Base-by-base conservation (phyloP, 2,888 invertebrate genomes). In the Elysia crispata region DNA sequence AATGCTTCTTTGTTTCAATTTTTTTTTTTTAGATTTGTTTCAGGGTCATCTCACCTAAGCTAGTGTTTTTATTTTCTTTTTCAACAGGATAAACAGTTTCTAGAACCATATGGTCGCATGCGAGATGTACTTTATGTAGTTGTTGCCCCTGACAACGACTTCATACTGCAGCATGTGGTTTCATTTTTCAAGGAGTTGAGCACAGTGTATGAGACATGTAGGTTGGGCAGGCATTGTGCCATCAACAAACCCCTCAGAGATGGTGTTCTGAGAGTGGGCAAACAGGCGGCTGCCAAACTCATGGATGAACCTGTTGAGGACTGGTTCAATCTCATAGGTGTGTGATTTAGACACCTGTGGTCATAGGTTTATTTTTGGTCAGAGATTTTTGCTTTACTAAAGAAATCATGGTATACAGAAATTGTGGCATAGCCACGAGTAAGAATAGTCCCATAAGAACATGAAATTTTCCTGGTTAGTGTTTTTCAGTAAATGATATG, bases 21-120 rank as follows among this genome's bases (percentile, higher is more conserved):
- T n/a, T n/a, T n/a, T n/a, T n/a, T n/a, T n/a, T n/a, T n/a, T n/a
- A n/a, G n/a, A n/a, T n/a, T n/a, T n/a, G n/a, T n/a, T n/a, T n/a
- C n/a, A n/a, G n/a, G n/a, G n/a, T n/a, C n/a, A n/a, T n/a, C n/a
- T n/a, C n/a, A n/a, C n/a, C n/a, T n/a, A n/a, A n/a, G n/a, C n/a
- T n/a, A n/a, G n/a, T n/a, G n/a, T n/a, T n/a, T n/a, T n/a, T n/a
- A n/a, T n/a, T n/a, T n/a, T n/a, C n/a, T n/a, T n/a, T n/a, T n/a
- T n/a, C n/a, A 87, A 1, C 87, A 92, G 92, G 99, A 99, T 92
- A 96, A 97, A 89, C 94, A 99, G n/a, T 93, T 97, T n/a, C 93
- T 99, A 18, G 98, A 99, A 92, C 99, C 99, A 0, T 98, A 97
- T 92, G 96, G 98, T n/a, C 96, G 97, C 90, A 94, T 97, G 6